Evolutionary conservation across 2,113 vertebrate genomes (phyloP).

Genomic region (Eptesicus fuscus): DNA sequence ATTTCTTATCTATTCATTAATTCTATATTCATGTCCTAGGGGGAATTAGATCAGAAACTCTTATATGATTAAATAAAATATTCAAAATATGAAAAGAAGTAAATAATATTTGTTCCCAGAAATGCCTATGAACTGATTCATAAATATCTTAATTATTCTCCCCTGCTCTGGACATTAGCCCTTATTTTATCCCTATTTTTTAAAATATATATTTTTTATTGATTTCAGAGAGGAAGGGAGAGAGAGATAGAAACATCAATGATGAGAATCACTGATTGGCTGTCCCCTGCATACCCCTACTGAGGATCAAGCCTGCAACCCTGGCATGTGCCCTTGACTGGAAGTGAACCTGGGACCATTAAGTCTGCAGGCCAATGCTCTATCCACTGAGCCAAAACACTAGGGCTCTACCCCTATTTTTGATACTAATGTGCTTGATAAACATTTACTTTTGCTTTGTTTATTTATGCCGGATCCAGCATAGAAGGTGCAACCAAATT

Average conservation of each 20-base stretch:
- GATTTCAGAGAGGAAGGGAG: too few relatives aligned
- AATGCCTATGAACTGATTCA: background rate
- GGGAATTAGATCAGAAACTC: background rate
- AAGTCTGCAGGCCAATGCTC: too few relatives aligned
- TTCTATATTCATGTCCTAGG: background rate
- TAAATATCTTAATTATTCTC: background rate
- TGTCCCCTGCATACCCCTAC: too few relatives aligned
- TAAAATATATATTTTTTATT: too few relatives aligned
- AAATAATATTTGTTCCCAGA: background rate
- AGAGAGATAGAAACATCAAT: too few relatives aligned
- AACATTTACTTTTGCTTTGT: background rate
- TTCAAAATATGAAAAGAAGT: background rate
- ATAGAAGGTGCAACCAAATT: background rate
- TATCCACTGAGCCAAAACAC: too few relatives aligned
- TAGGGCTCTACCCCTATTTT: background rate
- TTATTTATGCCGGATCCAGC: background rate
- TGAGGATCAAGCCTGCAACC: too few relatives aligned
- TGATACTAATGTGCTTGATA: background rate
- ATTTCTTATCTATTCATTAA: background rate
- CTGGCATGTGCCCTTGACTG: too few relatives aligned
- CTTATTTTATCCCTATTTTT: background rate
- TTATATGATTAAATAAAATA: background rate
- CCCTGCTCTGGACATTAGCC: background rate
- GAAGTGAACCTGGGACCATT: too few relatives aligned
- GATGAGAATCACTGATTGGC: too few relatives aligned